Base-by-base conservation (phyloP, 2,888 invertebrate species). In the Adelognathus sp. region DNA sequence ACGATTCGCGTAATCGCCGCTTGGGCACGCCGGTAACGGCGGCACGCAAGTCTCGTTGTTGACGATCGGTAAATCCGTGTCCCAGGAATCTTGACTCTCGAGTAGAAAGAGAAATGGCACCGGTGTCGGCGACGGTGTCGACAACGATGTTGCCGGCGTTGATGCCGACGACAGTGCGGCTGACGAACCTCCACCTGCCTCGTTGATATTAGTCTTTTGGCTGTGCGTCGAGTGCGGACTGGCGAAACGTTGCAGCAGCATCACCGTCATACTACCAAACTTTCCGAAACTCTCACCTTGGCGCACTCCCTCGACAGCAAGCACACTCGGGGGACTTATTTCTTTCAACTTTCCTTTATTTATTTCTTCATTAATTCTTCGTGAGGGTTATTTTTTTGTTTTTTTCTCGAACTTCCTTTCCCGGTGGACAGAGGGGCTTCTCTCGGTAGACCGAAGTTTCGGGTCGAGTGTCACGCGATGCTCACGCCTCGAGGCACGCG, bases 211-310 rank as follows among this genome's bases (percentile, higher is more conserved):
- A 36, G 84, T 88, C 84, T 90, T 90, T 83, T 88, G 89, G 87
- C 86, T 89, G 83, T 88, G 88, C 88, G 90, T 90, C 86, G 90
- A 88, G 86, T 91, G 91, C 86, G 90, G 89, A 87, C 90, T 90
- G 88, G 88, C 87, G 85, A 90, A 90, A 88, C 90, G 91, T 91
- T 91, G 91, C 88, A 91, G 90, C 90, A 91, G 90, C 91, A 91
- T 91, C 89, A 91, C 91, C 90, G 91, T 91, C 91, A 91, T 91
- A 88, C 91, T 91, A 90, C 86, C 88, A 85, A 85, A 82, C 84
- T 87, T 85, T 70, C 71, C 52, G 54, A 61, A 67, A 56, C 24
- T 56, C 60, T 63, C 60, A 84, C 85, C 82, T 84, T 75, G 79
- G 76, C 84, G 81, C 83, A 73, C 78, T 76, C 71, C 46, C 33